A percentile compares a stretch with the other conserved stretches of the same genome.
Evolutionary conservation across 2,797 vertebrate genomes (phyloP).

Genomic region (Alfaro cultratus): DNA sequence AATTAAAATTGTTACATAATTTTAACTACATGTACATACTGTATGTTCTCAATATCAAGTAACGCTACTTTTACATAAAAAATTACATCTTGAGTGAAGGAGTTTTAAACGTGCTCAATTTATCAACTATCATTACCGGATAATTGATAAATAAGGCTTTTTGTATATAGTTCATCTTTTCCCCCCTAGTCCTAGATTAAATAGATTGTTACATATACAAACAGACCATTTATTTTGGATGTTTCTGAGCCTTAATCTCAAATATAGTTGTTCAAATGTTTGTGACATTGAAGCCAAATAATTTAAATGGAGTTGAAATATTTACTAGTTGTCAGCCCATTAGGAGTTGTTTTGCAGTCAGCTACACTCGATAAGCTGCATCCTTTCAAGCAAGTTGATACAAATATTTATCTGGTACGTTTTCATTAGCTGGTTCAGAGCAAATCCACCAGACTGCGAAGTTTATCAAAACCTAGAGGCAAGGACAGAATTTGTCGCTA

Average conservation of each 20-base stretch:
- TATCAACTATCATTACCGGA: not conserved
- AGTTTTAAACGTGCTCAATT: not conserved
- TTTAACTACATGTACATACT: not conserved
- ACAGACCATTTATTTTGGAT: not conserved
- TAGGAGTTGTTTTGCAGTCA: not conserved
- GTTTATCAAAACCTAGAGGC: not conserved
- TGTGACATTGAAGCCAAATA: not conserved
- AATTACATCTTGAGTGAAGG: too few species aligned
- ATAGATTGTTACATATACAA: not conserved
- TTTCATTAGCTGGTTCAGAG: slow-evolving; percentile 1
- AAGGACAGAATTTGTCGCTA: not conserved
- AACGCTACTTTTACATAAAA: too few species aligned
- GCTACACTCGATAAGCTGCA: not conserved
- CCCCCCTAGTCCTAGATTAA: not conserved
- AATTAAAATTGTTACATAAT: not conserved
- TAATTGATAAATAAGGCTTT: not conserved
- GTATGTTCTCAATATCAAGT: too few species aligned
- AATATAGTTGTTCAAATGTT: not conserved
- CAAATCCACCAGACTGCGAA: not conserved
- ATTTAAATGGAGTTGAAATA: not conserved
- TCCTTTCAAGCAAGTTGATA: not conserved
- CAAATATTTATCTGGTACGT: not conserved
- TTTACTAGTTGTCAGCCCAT: not conserved
- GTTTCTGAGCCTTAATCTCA: not conserved
- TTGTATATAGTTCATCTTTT: not conserved